Evolutionary conservation across 1,140 invertebrate species (phyloP).

Genomic region (Periplaneta americana): DNA sequence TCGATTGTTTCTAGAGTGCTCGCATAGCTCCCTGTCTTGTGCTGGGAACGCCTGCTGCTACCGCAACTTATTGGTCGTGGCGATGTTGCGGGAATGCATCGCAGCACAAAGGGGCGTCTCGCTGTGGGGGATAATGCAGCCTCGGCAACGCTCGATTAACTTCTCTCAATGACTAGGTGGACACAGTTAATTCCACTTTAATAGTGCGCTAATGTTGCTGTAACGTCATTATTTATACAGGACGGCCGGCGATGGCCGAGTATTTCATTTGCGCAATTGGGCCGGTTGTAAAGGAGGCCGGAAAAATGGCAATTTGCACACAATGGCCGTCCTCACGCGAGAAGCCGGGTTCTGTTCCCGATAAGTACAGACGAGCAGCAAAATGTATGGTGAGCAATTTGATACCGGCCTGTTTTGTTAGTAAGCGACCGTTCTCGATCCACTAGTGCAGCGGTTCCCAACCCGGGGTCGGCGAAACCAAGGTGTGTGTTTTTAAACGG

Average conservation of each 20-base stretch:
- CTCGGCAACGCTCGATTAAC: neutral
- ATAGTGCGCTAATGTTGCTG: neutral
- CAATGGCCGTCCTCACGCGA: neutral
- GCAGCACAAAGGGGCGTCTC: neutral
- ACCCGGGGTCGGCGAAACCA: too few species aligned
- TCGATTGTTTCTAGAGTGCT: too few species aligned
- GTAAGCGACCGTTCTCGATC: too few species aligned
- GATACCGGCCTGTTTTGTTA: too few species aligned
- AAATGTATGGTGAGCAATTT: too few species aligned
- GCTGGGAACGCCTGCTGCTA: neutral
- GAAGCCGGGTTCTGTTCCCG: neutral
- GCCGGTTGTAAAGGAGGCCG: neutral
- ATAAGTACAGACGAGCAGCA: too few species aligned
- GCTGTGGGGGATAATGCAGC: neutral
- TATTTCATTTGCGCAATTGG: neutral
- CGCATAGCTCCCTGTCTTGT: too few species aligned
- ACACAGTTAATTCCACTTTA: neutral
- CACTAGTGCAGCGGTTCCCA: too few species aligned
- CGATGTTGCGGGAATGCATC: neutral
- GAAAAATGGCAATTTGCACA: neutral
- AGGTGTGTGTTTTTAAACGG: too few species aligned
- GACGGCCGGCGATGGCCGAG: neutral
- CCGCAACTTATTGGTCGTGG: neutral
- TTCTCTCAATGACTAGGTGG: neutral
- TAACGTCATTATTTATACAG: neutral